phyloP scores from a whole-genome alignment of 2,888 invertebrate species.

The Terebella lapidaria region DNA sequence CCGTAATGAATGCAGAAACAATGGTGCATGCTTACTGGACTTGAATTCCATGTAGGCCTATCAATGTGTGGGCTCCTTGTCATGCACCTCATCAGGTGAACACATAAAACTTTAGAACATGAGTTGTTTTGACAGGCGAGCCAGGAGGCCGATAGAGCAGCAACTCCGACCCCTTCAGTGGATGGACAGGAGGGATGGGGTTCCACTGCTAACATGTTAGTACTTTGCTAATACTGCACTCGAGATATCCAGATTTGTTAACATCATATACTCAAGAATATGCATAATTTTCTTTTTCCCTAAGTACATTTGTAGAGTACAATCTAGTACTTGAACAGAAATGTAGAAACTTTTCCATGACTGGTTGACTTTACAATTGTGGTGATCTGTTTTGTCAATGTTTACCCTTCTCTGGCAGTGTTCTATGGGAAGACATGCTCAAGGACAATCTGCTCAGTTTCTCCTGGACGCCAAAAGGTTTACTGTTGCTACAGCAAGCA shows the following conservation, averaged over 20 bases:
- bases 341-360: not conserved
- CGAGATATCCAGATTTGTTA: too few species aligned
- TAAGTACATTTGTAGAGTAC: not conserved
- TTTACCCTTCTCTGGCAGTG: constrained; percentile 21
- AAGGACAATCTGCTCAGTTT: constrained; percentile 51
- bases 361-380: not conserved
- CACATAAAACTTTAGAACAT: too few species aligned
- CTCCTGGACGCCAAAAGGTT: constrained; percentile 51
- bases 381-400: not conserved
- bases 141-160: constrained; percentile 35
- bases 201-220: not conserved
- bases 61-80: too few species aligned
- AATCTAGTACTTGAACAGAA: not conserved
- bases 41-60: too few species aligned
- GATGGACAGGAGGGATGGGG: constrained; percentile 6
- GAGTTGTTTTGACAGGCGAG: constrained; percentile 33
- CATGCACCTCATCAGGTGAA: too few species aligned
- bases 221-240: not conserved
- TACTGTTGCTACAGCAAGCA: constrained; percentile 46
- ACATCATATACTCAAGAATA: too few species aligned
- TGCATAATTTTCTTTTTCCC: not conserved
- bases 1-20: too few species aligned
- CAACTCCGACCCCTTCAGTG: constrained; percentile 41
- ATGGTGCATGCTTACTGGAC: too few species aligned
- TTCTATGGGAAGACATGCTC: constrained; percentile 49